Base-by-base conservation (phyloP, 1,140 invertebrate genomes). In the Diachasma alloeum region DNA sequence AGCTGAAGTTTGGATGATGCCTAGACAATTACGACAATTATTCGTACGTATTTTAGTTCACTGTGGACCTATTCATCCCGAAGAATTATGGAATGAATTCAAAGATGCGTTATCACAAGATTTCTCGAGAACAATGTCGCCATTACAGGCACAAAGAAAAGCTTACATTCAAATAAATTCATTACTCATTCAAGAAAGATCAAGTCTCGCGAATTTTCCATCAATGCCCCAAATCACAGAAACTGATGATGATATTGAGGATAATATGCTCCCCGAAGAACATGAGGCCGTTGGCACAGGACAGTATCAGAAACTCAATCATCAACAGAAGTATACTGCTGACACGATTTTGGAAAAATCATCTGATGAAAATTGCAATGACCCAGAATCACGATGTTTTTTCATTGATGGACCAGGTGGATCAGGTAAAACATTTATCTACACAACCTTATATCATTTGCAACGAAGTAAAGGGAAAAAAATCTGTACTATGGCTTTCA, bases 61-160 rank as follows among this genome's bases (percentile, higher is more conserved):
- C 66, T 77, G 48, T 44, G 19, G 72, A 15, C 76, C 70, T 9
- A 36, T 48, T 22, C n/a, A 69, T 37, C 48, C 70, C 5, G 10
- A 59, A 56, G 24, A 56, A n/a, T 42, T 72, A 11, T 77, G 76
- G 76, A 44, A 77, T 11, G 69, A 73, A 31, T 77, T 77, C 22
- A 77, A 77, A 68, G 22, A 66, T 67, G 13, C 56, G 2, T 19
- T 77, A 53, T 77, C 76, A 2, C 15, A 77, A 36, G 76, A 77
- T 73, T 77, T 26, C 22, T 22, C 15, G 9, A 17, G 11, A 59
- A 22, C 15, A 59, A 59, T 22, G 56, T 24, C 56, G 4, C 9
- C 22, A 10, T 4, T 8, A 22, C 56, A 59, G 11, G 56, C 56
- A 1, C 15, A 19, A 1, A 59, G 19, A 19, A 59, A n/a, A n/a